Conservation (phyloP, 2,797 vertebrate species). For the Characodon lateralis region DNA sequence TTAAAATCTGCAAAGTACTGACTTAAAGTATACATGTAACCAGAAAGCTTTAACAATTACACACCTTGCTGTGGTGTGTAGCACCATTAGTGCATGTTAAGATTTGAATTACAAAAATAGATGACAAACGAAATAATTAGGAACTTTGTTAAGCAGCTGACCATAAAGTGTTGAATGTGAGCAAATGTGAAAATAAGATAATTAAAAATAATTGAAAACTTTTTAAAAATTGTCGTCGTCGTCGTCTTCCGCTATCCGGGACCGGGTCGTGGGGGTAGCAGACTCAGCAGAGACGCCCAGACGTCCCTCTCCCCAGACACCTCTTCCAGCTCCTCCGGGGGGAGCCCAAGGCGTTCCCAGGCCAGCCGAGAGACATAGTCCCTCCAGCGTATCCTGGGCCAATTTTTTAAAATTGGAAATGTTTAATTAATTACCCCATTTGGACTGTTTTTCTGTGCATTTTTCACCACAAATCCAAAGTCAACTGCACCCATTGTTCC, state of each 20-base stretch:
- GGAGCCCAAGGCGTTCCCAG: no score
- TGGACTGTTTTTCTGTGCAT: background rate
- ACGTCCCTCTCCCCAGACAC: no score
- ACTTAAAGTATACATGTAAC: background rate
- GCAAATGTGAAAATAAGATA: background rate
- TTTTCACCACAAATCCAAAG: constrained; percentile 15
- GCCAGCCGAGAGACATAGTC: no score
- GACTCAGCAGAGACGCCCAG: no score
- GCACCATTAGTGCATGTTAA: background rate
- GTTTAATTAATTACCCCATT: background rate
- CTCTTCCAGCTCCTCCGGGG: no score
- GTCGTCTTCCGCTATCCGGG: no score
- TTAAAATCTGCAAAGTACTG: background rate
- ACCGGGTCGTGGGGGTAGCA: no score
- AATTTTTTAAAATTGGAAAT: background rate
- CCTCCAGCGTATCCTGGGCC: no score
- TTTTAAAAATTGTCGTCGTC: no score
- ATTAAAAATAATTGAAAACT: background rate
- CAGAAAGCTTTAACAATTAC: background rate
- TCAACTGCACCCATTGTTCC: constrained; percentile 7
- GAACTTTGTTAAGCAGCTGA: background rate
- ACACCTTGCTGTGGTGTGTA: background rate
- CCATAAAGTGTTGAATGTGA: background rate
- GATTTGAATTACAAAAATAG: background rate
- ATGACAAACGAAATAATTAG: background rate